Conservation (phyloP, 2,113 vertebrate genomes). For the Stigmatopora argus region DNA sequence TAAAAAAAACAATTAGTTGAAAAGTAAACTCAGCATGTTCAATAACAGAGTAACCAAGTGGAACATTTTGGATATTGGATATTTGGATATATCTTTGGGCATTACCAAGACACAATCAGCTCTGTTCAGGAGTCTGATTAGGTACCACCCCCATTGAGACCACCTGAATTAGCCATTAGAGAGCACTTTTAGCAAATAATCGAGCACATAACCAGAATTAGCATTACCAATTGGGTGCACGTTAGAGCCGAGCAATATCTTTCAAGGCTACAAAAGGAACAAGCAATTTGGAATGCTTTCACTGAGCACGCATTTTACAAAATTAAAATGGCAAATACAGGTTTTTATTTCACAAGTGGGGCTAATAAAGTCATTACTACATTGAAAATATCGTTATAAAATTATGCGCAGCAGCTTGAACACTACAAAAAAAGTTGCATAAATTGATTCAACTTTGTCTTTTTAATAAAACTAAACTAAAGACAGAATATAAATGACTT, state of each 20-base stretch:
- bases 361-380: slow-evolving; percentile 18
- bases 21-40: slow-evolving; percentile 11
- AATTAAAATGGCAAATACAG: slow-evolving; percentile 18
- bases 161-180: slow-evolving; percentile 23
- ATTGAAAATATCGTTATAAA: slow-evolving; percentile 17
- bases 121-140: slow-evolving; percentile 39
- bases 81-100: slow-evolving; percentile 1
- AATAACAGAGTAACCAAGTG: slow-evolving; percentile 21
- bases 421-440: not conserved
- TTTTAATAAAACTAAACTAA: not conserved
- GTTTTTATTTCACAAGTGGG: not conserved
- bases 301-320: slow-evolving; percentile 14
- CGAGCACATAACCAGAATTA: slow-evolving; percentile 33
- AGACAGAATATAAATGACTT: too few species aligned
- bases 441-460: not conserved
- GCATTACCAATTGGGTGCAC: slow-evolving; percentile 21
- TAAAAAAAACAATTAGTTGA: slow-evolving; percentile 9
- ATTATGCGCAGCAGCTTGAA: not conserved
- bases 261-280: slow-evolving; percentile 18
- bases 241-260: slow-evolving; percentile 20
- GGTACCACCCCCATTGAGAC: slow-evolving; percentile 33
- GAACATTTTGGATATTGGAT: slow-evolving; percentile 23
- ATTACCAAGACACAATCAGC: slow-evolving; percentile 21
- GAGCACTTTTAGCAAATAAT: slow-evolving; percentile 34
- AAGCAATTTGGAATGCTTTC: slow-evolving; percentile 13